phyloP scores from a whole-genome alignment of 2,797 vertebrate genomes.

The Pterois miles region DNA sequence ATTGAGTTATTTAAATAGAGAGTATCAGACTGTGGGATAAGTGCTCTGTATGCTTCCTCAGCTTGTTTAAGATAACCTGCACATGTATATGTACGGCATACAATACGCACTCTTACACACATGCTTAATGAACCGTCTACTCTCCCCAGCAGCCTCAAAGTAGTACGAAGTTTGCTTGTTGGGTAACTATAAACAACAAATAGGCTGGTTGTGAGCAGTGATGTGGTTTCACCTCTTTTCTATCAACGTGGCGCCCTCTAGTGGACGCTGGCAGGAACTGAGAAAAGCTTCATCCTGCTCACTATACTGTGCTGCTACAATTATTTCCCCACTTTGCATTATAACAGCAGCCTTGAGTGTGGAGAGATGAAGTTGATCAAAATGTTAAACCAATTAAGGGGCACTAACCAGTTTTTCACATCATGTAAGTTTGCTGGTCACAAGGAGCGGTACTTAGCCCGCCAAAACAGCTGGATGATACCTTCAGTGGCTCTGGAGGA shows the following conservation, averaged over 20 bases:
- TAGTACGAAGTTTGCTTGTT: background rate
- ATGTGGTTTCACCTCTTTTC: constrained; percentile 23
- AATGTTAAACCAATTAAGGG: background rate
- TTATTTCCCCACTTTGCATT: background rate
- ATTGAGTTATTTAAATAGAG: constrained; percentile 46
- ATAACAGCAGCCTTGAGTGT: background rate
- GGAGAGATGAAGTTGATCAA: background rate
- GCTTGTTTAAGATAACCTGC: constrained; percentile 20
- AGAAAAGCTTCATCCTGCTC: background rate
- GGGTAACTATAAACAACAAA: constrained; percentile 11
- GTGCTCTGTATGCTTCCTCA: background rate
- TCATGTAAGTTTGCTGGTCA: background rate
- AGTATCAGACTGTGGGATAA: constrained; percentile 14
- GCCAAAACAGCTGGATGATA: background rate
- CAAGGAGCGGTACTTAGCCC: background rate
- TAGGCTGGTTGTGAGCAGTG: background rate
- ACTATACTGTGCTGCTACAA: background rate
- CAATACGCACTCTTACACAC: background rate
- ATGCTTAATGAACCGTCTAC: background rate
- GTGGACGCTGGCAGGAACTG: constrained; percentile 16
- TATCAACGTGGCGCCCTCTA: constrained; percentile 50
- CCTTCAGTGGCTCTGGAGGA: background rate
- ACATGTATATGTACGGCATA: background rate
- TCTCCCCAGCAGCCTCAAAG: background rate
- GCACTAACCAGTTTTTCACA: background rate